These are phyloP conservation scores for Gryllus longicercus DNA, from an alignment of 2,888 invertebrate species.

Conservation along the genomic window DNA sequence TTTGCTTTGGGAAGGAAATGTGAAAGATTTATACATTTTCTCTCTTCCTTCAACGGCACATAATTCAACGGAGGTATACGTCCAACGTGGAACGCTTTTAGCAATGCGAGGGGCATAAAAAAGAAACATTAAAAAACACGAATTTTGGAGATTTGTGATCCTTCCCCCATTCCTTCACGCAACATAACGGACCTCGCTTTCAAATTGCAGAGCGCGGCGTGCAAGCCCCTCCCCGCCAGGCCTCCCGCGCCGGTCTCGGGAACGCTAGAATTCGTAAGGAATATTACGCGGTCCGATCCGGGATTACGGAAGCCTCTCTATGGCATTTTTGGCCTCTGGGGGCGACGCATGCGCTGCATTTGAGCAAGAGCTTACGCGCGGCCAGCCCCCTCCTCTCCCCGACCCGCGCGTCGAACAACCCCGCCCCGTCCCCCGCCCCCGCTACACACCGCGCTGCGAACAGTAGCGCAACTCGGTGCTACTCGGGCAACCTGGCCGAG, in stretches of 20 bases:
- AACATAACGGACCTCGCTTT: too few species aligned
- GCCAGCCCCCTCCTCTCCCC: background rate
- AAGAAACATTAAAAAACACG: too few species aligned
- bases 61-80: too few species aligned
- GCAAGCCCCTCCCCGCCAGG: background rate
- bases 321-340: background rate
- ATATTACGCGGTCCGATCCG: background rate
- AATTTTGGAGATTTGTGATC: background rate
- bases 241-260: background rate
- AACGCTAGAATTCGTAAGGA: background rate
- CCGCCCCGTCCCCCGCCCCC: too few species aligned
- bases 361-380: background rate
- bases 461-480: slow-evolving; percentile 1
- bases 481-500: background rate
- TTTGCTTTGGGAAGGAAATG: too few species aligned
- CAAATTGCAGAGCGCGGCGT: too few species aligned
- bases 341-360: background rate
- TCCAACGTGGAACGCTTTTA: too few species aligned
- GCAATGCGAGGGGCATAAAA: too few species aligned
- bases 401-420: too few species aligned
- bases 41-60: too few species aligned
- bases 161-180: background rate
- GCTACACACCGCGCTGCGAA: background rate
- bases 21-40: too few species aligned
- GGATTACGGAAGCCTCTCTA: slow-evolving; percentile 1